Percentiles rank a stretch among this genome's conserved stretches.
These are phyloP conservation scores for Gonatopus flavifemur DNA, from an alignment of 1,140 invertebrate species.

Conservation along the genomic window DNA sequence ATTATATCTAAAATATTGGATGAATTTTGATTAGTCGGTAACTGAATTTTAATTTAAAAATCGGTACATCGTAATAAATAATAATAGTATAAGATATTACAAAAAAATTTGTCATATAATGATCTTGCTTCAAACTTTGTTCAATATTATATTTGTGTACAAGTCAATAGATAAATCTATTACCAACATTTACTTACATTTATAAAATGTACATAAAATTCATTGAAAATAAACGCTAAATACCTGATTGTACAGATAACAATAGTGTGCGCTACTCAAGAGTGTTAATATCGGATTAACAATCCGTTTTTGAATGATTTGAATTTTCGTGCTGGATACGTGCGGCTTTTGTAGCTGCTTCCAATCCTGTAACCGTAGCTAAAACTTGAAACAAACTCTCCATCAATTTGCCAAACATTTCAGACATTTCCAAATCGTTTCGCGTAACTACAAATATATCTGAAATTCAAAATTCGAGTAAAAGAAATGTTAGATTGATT, in stretches of 20 bases:
- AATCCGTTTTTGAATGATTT: slow-evolving; percentile 49
- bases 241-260: background rate
- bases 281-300: slow-evolving; percentile 33
- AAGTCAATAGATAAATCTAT: no score
- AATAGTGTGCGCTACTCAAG: slow-evolving; percentile 1
- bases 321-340: slow-evolving; percentile 43
- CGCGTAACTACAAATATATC: slow-evolving; percentile 67
- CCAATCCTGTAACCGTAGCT: slow-evolving; percentile 61
- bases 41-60: no score
- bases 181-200: no score
- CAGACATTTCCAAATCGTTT: slow-evolving; percentile 64
- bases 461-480: slow-evolving; percentile 30
- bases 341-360: slow-evolving; percentile 47
- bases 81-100: no score
- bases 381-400: slow-evolving; percentile 68
- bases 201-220: no score
- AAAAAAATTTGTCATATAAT: no score
- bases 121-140: no score
- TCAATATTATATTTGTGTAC: no score
- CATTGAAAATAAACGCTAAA: background rate
- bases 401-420: slow-evolving; percentile 67
- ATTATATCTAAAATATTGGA: no score
- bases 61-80: no score
- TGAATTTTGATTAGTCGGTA: no score
- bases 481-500: slow-evolving; percentile 6